Evolutionary conservation across 2,113 vertebrate species (phyloP).

Genomic region (Agapornis roseicollis): DNA sequence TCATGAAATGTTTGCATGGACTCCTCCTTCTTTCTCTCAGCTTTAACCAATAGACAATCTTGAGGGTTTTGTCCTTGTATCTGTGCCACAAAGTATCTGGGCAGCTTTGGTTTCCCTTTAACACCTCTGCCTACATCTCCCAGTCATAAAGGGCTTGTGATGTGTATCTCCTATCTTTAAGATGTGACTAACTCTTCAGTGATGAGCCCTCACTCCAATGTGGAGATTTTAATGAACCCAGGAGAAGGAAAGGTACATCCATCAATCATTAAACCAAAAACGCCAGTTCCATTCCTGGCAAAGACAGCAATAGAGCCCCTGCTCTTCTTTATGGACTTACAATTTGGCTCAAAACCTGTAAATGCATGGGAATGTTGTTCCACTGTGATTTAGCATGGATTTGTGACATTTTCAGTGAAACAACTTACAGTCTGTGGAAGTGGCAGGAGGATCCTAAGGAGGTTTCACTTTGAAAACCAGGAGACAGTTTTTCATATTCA

Average conservation of each 20-base stretch:
- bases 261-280: background rate
- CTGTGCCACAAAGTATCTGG: background rate
- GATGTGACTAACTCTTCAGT: background rate
- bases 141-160: background rate
- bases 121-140: background rate
- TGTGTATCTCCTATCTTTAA: background rate
- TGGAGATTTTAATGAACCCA: background rate
- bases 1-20: background rate
- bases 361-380: background rate
- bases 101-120: background rate
- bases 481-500: background rate
- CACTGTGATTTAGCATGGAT: background rate
- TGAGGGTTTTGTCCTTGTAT: background rate
- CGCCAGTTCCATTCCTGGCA: background rate
- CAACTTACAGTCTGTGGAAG: background rate
- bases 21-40: background rate
- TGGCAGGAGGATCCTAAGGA: background rate
- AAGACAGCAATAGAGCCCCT: background rate
- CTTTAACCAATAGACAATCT: background rate
- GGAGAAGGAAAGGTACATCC: background rate
- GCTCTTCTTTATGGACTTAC: background rate
- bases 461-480: background rate
- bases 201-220: background rate
- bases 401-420: background rate
- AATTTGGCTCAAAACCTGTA: background rate